Conservation (phyloP, 2,888 invertebrate genomes). For the Spodoptera picta region DNA sequence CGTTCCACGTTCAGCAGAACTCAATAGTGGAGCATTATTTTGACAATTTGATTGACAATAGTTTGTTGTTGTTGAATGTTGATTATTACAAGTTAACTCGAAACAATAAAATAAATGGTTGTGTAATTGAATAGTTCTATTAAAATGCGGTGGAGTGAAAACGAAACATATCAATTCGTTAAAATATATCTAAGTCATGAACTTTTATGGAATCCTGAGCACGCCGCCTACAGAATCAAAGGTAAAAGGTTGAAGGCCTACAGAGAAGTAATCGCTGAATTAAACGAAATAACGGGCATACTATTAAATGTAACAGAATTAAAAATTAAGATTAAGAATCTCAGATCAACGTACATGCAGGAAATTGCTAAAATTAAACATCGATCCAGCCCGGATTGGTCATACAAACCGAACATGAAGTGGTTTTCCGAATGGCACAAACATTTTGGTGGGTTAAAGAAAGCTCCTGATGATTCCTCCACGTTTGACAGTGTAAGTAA, state of each 20-base stretch:
- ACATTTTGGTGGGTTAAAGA: slow-evolving; percentile 52
- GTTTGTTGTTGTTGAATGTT: slow-evolving; percentile 15
- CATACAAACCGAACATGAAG: slow-evolving; percentile 71
- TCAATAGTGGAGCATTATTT: too few species aligned
- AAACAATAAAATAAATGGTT: slow-evolving; percentile 6
- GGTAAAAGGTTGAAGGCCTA: slow-evolving; percentile 72
- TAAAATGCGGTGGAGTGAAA: slow-evolving; percentile 81
- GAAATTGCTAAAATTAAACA: slow-evolving; percentile 74
- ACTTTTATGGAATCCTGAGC: slow-evolving; percentile 79
- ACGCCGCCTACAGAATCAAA: slow-evolving; percentile 74
- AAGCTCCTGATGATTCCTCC: slow-evolving; percentile 44
- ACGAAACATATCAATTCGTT: slow-evolving; percentile 80
- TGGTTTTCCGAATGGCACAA: slow-evolving; percentile 77
- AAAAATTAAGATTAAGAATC: slow-evolving; percentile 73
- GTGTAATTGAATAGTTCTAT: slow-evolving; percentile 8
- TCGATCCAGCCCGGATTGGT: slow-evolving; percentile 63
- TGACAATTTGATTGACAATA: slow-evolving; percentile 10
- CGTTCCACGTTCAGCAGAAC: too few species aligned
- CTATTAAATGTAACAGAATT: slow-evolving; percentile 67
- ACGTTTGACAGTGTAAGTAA: slow-evolving; percentile 54
- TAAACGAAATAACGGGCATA: slow-evolving; percentile 71
- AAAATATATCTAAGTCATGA: slow-evolving; percentile 80
- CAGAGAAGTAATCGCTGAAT: slow-evolving; percentile 67
- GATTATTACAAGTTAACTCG: background rate
- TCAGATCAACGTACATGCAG: slow-evolving; percentile 75